A percentile compares a stretch with the other conserved stretches of the same genome.
phyloP scores from a whole-genome alignment of 2,113 vertebrate species.

The Mixornis gularis region DNA sequence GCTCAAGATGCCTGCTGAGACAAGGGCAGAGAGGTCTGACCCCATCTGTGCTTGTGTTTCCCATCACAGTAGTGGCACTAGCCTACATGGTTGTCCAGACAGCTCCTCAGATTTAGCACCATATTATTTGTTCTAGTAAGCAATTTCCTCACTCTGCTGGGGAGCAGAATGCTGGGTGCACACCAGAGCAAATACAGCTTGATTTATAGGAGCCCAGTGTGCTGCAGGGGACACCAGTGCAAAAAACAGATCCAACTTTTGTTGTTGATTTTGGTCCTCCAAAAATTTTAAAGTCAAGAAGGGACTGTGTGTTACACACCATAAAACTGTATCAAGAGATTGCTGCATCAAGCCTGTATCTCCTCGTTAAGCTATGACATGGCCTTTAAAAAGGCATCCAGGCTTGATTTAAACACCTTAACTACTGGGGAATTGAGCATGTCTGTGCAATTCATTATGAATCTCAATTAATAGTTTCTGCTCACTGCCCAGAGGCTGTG shows the following conservation, averaged over 20 bases:
- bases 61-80: background rate
- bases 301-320: background rate
- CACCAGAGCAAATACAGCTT: background rate
- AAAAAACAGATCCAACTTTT: background rate
- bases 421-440: fast-evolving
- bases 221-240: too few species aligned
- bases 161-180: background rate
- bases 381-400: background rate
- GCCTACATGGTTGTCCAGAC: fast-evolving
- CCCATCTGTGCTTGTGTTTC: background rate
- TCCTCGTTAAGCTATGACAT: background rate
- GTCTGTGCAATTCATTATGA: background rate
- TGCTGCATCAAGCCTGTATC: background rate
- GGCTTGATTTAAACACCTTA: background rate
- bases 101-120: background rate
- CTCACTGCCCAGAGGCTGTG: background rate
- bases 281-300: background rate
- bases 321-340: background rate
- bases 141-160: background rate
- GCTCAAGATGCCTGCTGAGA: background rate
- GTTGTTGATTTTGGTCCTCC: background rate
- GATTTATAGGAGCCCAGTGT: background rate
- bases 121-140: background rate
- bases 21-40: background rate
- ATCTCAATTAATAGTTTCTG: background rate